These are phyloP conservation scores for Amblyjoppa proteus DNA, from an alignment of 2,888 invertebrate species.

Conservation along the genomic window DNA sequence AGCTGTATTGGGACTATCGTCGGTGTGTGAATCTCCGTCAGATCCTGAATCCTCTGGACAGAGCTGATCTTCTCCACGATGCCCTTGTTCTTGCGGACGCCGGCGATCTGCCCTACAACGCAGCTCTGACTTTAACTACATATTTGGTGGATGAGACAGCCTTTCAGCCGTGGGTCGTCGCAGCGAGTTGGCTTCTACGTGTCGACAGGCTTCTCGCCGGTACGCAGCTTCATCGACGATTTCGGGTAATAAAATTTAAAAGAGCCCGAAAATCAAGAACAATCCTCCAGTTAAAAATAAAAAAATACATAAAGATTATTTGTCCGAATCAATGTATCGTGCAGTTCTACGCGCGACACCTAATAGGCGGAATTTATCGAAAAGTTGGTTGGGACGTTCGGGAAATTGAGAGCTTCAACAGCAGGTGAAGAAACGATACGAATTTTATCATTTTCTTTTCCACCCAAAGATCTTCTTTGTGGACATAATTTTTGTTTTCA, in stretches of 20 bases:
- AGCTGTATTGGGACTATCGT: background rate
- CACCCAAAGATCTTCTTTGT: background rate
- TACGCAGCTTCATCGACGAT: conserved; percentile 61
- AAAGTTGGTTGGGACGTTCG: conserved; percentile 57
- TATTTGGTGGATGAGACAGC: conserved; percentile 69
- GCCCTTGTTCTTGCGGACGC: conserved; percentile 70
- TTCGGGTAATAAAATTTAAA: conserved; percentile 60
- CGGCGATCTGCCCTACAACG: conserved; percentile 56
- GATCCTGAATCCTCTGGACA: conserved; percentile 65
- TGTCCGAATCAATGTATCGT: background rate
- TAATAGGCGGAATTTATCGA: conserved; percentile 53
- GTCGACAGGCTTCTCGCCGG: conserved; percentile 67
- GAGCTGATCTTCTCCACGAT: conserved; percentile 73
- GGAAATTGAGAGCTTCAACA: conserved; percentile 46
- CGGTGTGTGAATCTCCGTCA: conserved; percentile 29
- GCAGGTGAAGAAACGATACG: conserved; percentile 61
- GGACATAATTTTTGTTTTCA: conserved; percentile 12
- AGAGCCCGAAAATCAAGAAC: background rate
- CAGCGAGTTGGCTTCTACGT: conserved; percentile 68
- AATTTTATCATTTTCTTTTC: conserved; percentile 13
- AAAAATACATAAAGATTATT: background rate
- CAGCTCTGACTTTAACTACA: conserved; percentile 66
- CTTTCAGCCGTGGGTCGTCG: conserved; percentile 72
- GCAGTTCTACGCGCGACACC: conserved; percentile 61
- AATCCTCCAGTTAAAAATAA: background rate